Evolutionary conservation across 2,797 vertebrate species (phyloP), one percentile per base, ranked within the genome.

Genomic region (Melanotaenia boesemani): DNA sequence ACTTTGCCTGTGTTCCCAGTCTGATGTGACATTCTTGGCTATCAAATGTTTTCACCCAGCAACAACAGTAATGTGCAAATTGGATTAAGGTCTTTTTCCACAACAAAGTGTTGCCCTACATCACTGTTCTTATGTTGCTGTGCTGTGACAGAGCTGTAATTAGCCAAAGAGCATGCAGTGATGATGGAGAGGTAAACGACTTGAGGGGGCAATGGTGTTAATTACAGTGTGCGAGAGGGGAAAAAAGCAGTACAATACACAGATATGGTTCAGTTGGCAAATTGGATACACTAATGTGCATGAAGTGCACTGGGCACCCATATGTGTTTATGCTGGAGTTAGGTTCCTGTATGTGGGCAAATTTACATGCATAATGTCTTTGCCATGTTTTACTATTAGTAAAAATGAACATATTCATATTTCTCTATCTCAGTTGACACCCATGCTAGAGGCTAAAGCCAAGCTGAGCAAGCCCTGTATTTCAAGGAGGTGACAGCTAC

Each of bases 261-360:
- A 63, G 66, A 54, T 8, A 5, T 2, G 71, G 82, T 77, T 87
- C 83, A 81, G 76, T 10, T 13, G 20, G 68, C 46, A 84, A 86
- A 89, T 86, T 80, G 66, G 50, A 50, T 83, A 16, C 32, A 48
- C 0, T 57, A 11, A 77, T 82, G 36, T 66, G 34, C 57, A 69
- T 79, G 66, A 74, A 26, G 67, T 69, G 71, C 32, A 48, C 44
- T 58, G n/a, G n/a, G 77, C 41, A 24, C 72, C 3, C 48, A 32
- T 56, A 54, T 67, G 52, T 28, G 34, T 37, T 67, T 48, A 41
- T 50, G 46, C 39, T 11, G 11, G 3, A 26, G 39, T n/a, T 3
- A 13, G 26, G 26, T 28, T 12, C 12, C 12, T 46, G 16, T 34
- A 2, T 39, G 39, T 48, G 24, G 11, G 57, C 56, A 69, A 22